Evolutionary conservation across 2,797 vertebrate species (phyloP), one percentile per base, ranked within the genome.

Genomic region (Sciurus vulgaris): DNA sequence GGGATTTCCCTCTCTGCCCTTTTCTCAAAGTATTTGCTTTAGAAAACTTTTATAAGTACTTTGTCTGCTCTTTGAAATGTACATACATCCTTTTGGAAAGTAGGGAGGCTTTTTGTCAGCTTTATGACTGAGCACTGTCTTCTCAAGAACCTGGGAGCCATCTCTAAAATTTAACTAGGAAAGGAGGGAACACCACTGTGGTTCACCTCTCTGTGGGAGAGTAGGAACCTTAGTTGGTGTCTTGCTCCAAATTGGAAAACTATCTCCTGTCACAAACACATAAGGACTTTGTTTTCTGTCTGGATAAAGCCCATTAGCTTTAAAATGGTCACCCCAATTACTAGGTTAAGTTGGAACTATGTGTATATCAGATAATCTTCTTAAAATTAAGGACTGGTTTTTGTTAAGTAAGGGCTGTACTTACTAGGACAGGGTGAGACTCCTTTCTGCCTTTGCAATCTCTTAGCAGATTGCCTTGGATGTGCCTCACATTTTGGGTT

Each of bases 51-150:
- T n/a, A 3, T 67, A 59, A 33, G 11, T 69, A 63, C 18, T 72
- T n/a, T 63, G 38, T 61, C 26, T 15, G 54, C 30, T 93, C 61
- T 93, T 87, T 89, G 70, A 86, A 84, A 86, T 20, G 17, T n/a
- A 13, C 47, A 41, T 70, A 86, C 30, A 69, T 67, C 17, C 15
- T 67, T 93, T 81, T 73, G 78, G 72, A 93, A 22, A 85, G 22
- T 10, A 65, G 72, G 12, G 76, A 77, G 41, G 15, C 1, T 11
- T 87, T 54, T 87, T 30, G 24, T 86, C 65, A 41, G 17, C 33
- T 67, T 47, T 82, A 59, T 83, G 69, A 49, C 26, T 26, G 51
- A 30, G 17, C 5, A 20, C 30, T 30, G 20, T 76, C 41, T 86
- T 86, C 17, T 77, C 30, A 69, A 84, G 38, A 65, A 59, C 9